Evolutionary conservation across 2,888 invertebrate genomes (phyloP), one percentile per base, ranked within the genome.

Genomic region (Teleiodes luculella): DNA sequence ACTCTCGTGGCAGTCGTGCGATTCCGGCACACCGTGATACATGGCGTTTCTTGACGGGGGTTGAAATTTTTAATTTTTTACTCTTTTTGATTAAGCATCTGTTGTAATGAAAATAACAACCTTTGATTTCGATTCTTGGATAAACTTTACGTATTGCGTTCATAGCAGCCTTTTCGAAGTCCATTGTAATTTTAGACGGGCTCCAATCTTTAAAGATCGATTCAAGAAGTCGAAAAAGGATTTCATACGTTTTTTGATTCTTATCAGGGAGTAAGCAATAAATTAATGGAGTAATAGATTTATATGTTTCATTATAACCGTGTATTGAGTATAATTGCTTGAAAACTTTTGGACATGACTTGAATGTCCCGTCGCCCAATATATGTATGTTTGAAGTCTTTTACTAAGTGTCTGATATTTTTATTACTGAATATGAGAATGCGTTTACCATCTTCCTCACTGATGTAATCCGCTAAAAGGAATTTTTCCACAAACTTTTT

Each of bases 21-120:
- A 56, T 36, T 36, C 56, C 46, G 28, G 41, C 53, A 53, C 50
- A 56, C 20, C 53, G 43, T 31, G 53, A 52, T 39, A 53, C 51
- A 39, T 56, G 51, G 37, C 53, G 49, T 39, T 41, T 53, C 28
- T 53, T 46, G 10, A 53, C 51, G 46, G 14, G 6, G 6, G 16
- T 13, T 14, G 39, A 14, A 30, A 47, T 37, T 8, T 45, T 28
- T 24, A 24, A 45, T 11, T 2, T 3, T 28, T 45, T 45, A 14
- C 16, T 16, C 16, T 45, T 45, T 24, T n/a, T 45, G n/a, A 7
- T 14, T 13, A 45, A 35, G 20, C 43, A 45, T 35, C 45, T 16
- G 45, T 52, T 52, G 10, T n/a, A n/a, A n/a, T n/a, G n/a, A n/a
- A n/a, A n/a, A n/a, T n/a, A n/a, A n/a, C n/a, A n/a, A n/a, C n/a